Conservation (phyloP, 2,888 invertebrate species). For the Metopia argyrocephala region DNA sequence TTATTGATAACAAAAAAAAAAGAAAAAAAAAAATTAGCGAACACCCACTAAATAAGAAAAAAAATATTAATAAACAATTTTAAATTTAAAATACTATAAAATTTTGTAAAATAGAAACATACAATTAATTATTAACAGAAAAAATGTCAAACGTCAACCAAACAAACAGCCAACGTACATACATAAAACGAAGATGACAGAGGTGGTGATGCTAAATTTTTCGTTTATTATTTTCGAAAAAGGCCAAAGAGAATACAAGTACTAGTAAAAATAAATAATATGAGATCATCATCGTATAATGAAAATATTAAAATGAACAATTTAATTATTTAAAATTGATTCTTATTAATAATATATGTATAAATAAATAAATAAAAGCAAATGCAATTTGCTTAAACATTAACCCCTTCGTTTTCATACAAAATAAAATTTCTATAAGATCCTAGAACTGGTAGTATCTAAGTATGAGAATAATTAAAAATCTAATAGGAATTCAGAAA, state of each 20-base stretch:
- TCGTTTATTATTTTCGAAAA: constrained; percentile 1
- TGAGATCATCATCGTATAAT: constrained; percentile 48
- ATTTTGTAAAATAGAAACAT: not conserved
- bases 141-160: constrained; percentile 15
- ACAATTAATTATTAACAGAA: not conserved
- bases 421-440: not conserved
- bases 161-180: constrained; percentile 1
- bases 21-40: not conserved
- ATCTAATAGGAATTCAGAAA: too few relatives aligned
- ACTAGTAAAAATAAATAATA: constrained; percentile 9
- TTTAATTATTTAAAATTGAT: not conserved
- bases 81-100: not conserved
- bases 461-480: too few relatives aligned
- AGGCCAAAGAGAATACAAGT: not conserved
- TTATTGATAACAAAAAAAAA: constrained; percentile 5
- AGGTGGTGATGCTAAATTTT: not conserved
- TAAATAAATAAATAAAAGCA: not conserved
- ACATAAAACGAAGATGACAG: constrained; percentile 41
- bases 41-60: constrained; percentile 50
- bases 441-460: not conserved
- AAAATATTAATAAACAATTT: constrained; percentile 40
- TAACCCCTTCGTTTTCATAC: not conserved
- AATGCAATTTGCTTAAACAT: not conserved
- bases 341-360: constrained; percentile 6
- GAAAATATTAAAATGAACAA: constrained; percentile 19